phyloP scores from a whole-genome alignment of 2,888 invertebrate species.

The Polymixis lichenea region DNA sequence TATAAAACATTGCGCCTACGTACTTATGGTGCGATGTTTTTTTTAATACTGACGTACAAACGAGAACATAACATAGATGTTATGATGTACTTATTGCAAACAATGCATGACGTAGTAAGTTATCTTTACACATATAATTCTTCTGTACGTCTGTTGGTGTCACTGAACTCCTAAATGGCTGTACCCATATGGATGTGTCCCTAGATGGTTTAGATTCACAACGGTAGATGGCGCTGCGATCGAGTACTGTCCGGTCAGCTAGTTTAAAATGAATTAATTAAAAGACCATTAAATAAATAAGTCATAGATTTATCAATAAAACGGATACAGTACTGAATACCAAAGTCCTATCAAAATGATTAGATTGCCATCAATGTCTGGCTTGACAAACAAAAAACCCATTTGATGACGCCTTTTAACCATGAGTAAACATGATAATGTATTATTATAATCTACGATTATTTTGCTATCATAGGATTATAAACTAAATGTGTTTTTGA shows the following conservation, averaged over 20 bases:
- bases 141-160: neutral
- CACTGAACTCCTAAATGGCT: neutral
- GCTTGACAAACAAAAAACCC: conserved; percentile 40
- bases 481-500: neutral
- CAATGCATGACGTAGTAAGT: neutral
- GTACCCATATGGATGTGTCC: too few species aligned
- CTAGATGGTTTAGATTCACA: too few species aligned
- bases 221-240: too few species aligned
- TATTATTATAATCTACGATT: conserved; percentile 26
- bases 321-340: neutral
- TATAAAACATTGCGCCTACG: conserved; percentile 40
- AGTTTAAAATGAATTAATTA: neutral
- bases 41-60: neutral
- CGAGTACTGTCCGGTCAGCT: too few species aligned
- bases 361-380: conserved; percentile 16
- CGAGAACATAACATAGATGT: neutral
- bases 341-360: conserved; percentile 29
- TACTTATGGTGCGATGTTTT: conserved; percentile 11
- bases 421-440: conserved; percentile 34
- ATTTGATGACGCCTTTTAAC: conserved; percentile 26
- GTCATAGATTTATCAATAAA: neutral
- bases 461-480: conserved; percentile 25
- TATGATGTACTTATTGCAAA: neutral
- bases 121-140: neutral
- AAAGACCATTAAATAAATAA: neutral